These are phyloP conservation scores for Phengaris alcon DNA, from an alignment of 2,888 invertebrate species.

Conservation along the genomic window DNA sequence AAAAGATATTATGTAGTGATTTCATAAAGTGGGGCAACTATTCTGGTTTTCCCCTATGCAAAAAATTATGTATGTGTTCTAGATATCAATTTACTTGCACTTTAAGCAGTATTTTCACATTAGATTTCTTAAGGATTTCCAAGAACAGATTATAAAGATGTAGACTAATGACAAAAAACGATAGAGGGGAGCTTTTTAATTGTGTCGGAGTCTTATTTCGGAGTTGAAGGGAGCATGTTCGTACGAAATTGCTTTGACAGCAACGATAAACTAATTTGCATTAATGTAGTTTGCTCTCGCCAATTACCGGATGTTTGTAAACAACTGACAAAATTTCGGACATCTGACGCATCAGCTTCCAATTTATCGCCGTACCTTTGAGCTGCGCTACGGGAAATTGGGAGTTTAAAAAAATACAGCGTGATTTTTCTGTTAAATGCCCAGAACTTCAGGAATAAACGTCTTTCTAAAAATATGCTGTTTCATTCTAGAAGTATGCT, in stretches of 20 bases:
- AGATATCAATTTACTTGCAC: neutral
- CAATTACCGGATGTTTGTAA: constrained; percentile 14
- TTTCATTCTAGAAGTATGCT: no score
- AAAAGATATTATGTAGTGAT: no score
- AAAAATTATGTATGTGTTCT: no score
- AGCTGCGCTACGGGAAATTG: neutral
- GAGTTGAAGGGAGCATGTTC: neutral
- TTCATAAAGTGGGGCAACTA: no score
- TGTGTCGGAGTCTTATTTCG: neutral
- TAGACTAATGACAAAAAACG: no score
- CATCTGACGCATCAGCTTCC: constrained; percentile 9
- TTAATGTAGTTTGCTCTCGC: neutral
- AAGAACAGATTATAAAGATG: neutral
- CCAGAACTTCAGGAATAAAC: no score
- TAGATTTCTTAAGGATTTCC: neutral
- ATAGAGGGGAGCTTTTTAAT: neutral
- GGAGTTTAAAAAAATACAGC: neutral
- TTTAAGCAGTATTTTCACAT: neutral
- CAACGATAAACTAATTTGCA: constrained; percentile 10
- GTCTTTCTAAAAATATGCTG: no score
- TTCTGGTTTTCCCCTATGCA: no score
- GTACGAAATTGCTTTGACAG: constrained; percentile 1
- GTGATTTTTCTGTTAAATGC: neutral
- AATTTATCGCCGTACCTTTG: neutral
- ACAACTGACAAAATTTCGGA: constrained; percentile 12